phyloP scores from a whole-genome alignment of 2,888 invertebrate species.

The Archips xylosteana region DNA sequence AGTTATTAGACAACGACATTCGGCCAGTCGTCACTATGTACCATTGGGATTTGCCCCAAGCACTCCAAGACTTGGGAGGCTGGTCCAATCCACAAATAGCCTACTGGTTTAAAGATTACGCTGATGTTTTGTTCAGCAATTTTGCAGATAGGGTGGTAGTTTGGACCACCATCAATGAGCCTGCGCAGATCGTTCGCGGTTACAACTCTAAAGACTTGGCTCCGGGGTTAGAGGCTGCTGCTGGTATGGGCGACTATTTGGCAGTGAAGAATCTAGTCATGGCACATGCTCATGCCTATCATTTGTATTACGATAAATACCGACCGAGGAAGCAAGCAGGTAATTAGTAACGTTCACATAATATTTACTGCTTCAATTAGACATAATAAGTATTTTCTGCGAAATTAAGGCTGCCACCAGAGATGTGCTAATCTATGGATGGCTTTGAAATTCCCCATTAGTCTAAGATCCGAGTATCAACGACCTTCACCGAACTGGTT shows the following conservation, averaged over 20 bases:
- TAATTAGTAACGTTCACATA: conserved; percentile 26
- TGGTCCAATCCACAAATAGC: conserved; percentile 77
- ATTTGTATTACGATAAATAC: conserved; percentile 73
- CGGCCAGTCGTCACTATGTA: conserved; percentile 86
- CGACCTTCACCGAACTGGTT: too few species aligned
- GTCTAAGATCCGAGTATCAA: too few species aligned
- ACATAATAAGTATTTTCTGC: too few species aligned
- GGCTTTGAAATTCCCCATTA: too few species aligned
- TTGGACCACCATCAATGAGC: conserved; percentile 88
- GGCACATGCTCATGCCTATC: conserved; percentile 85
- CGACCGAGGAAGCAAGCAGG: conserved; percentile 60
- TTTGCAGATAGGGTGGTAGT: conserved; percentile 82
- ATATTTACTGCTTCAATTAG: too few species aligned
- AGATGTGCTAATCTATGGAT: too few species aligned
- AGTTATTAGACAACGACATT: conserved; percentile 84
- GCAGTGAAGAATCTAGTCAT: conserved; percentile 79
- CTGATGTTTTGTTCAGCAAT: conserved; percentile 70
- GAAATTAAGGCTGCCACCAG: too few species aligned
- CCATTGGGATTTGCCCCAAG: conserved; percentile 85
- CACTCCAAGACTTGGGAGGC: conserved; percentile 85
- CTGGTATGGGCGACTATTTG: conserved; percentile 81
- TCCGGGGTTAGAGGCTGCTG: conserved; percentile 64
- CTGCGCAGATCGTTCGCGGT: conserved; percentile 72
- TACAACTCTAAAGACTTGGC: conserved; percentile 73
- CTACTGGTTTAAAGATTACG: conserved; percentile 81